Conservation (phyloP, 2,888 invertebrate genomes). For the Drosophila setosimentum region DNA sequence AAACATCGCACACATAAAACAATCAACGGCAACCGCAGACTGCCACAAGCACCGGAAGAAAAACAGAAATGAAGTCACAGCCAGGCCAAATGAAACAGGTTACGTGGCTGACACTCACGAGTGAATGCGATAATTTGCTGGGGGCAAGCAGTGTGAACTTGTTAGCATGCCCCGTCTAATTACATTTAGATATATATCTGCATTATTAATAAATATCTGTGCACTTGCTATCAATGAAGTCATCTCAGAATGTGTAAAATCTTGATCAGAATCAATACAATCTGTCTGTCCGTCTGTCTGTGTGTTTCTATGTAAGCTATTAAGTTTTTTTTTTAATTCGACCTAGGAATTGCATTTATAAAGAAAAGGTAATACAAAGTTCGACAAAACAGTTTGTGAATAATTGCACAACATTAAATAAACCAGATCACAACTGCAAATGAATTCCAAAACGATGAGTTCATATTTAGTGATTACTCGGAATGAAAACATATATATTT, state of each 20-base stretch:
- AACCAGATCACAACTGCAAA: too few species aligned
- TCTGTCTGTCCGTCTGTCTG: neutral
- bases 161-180: neutral
- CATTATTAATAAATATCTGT: neutral
- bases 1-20: slow-evolving; percentile 79
- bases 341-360: neutral
- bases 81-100: slow-evolving; percentile 20
- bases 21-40: slow-evolving; percentile 81
- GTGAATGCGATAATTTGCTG: slow-evolving; percentile 38
- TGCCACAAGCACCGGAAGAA: slow-evolving; percentile 71
- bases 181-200: neutral
- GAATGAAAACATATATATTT: slow-evolving; percentile 14
- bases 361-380: neutral
- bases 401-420: too few species aligned
- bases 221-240: neutral
- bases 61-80: slow-evolving; percentile 68
- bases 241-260: neutral
- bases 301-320: neutral
- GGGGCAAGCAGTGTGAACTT: slow-evolving; percentile 2
- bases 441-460: neutral
- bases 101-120: slow-evolving; percentile 33
- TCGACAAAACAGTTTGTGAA: too few species aligned
- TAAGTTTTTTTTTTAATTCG: neutral
- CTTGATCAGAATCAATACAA: neutral
- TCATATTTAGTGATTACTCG: slow-evolving; percentile 22